Evolutionary conservation across 2,113 vertebrate genomes (phyloP).

Genomic region (Notothenia rossii): DNA sequence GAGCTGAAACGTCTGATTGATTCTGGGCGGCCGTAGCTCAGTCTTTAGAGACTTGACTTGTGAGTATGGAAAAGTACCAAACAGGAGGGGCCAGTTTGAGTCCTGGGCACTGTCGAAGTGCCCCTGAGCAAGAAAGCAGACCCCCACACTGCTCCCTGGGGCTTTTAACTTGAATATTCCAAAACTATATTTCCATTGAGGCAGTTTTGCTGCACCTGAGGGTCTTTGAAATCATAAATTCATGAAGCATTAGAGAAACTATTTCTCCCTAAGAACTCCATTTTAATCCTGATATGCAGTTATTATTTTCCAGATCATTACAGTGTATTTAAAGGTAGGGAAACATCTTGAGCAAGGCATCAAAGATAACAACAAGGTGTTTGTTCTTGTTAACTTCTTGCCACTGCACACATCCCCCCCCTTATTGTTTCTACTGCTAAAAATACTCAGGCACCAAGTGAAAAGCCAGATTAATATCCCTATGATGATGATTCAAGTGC

Average conservation of each 20-base stretch:
- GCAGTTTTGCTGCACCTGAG: neutral
- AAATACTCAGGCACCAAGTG: slow-evolving; percentile 40
- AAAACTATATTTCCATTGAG: slow-evolving; percentile 33
- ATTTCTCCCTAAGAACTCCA: neutral
- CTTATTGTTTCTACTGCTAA: slow-evolving; percentile 26
- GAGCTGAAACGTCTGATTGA: slow-evolving; percentile 15
- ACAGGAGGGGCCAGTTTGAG: too few species aligned
- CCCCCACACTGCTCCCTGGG: too few species aligned
- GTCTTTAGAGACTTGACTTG: too few species aligned
- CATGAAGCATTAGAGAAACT: slow-evolving; percentile 10
- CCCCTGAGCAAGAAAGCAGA: too few species aligned
- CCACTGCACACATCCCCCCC: neutral
- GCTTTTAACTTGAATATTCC: too few species aligned
- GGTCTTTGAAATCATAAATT: slow-evolving; percentile 5
- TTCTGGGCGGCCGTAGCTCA: too few species aligned
- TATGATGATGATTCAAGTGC: slow-evolving; percentile 19
- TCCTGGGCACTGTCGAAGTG: too few species aligned
- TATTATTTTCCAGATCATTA: slow-evolving; percentile 5
- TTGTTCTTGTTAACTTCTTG: slow-evolving; percentile 9
- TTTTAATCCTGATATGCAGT: neutral
- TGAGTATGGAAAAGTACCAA: too few species aligned
- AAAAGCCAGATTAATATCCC: slow-evolving; percentile 60
- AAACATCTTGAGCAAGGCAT: neutral
- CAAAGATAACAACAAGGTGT: slow-evolving; percentile 14
- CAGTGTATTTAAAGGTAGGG: neutral